Evolutionary conservation across 2,888 invertebrate genomes (phyloP), one percentile per base, ranked within the genome.

Genomic region (Leucophora obtusa): DNA sequence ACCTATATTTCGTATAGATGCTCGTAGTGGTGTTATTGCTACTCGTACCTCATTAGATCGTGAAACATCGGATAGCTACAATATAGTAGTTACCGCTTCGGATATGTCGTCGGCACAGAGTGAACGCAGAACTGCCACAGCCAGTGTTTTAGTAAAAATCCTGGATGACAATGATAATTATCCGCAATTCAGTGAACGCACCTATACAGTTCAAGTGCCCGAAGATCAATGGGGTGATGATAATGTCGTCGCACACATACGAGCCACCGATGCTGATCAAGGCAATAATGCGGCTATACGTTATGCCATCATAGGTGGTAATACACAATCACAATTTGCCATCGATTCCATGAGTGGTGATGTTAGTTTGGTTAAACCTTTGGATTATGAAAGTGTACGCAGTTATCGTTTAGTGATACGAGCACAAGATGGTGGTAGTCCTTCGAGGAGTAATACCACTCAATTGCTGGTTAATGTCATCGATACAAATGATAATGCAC

Each of bases 401-500:
- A 96, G 94, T 86, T 98, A 97, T 89, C 92, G 97, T 14, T 92
- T 99, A 62, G 96, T 97, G 17, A 95, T 99, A 21, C 92, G 98
- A 81, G 98, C 98, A 0, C 98, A 98, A 91, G 99, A 99, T 87
- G 96, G 97, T 5, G 99, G 99, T 2, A 95, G 95, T 86, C 98
- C 98, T 0, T 96, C 97, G 0, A 93, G 96, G 21, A 97, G 97
- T 0, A 98, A 98, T 89, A 98, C 97, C 0, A 98, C 98, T 0
- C 96, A 97, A 86, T 92, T 99, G n/a, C 91, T 97, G 69, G 94
- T 99, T 0, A 96, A 96, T 88, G 96, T 99, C 0, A 93, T 94
- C 79, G 99, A 99, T 88, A 95, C 98, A 0, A 99, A 99, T 88
- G 99, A 99, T 90, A 98, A 99, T 89, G 93, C 95, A 0, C 98